A percentile compares a stretch with the other conserved stretches of the same genome.
phyloP scores from a whole-genome alignment of 2,888 invertebrate genomes.

The Tupiocoris notatus region DNA sequence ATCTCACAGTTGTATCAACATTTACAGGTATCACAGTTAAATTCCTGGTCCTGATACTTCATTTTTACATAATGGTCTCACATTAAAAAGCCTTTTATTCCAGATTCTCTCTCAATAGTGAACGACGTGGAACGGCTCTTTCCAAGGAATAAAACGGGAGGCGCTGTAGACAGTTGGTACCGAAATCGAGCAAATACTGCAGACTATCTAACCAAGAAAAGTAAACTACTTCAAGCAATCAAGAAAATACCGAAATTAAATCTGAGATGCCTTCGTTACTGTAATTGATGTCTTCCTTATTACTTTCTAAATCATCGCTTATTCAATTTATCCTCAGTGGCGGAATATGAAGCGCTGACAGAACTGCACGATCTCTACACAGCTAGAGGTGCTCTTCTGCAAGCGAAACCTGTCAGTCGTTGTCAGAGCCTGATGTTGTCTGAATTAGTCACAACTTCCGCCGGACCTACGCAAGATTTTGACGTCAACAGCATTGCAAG shows the following conservation, averaged over 20 bases:
- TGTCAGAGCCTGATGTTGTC: constrained; percentile 47
- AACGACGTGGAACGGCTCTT: constrained; percentile 68
- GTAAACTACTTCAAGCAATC: constrained; percentile 36
- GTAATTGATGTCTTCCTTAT: no score
- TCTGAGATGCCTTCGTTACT: no score
- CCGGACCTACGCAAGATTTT: constrained; percentile 51
- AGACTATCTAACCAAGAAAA: constrained; percentile 43
- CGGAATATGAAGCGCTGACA: constrained; percentile 71
- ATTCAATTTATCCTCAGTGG: constrained; percentile 34
- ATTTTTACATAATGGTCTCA: not conserved
- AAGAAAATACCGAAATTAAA: no score
- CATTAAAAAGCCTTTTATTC: not conserved
- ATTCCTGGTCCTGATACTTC: not conserved
- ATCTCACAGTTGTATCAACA: constrained; percentile 84
- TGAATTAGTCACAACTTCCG: constrained; percentile 32
- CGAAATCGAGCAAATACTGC: constrained; percentile 34
- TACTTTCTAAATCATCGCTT: no score
- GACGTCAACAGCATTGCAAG: constrained; percentile 78
- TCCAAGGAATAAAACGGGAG: constrained; percentile 52
- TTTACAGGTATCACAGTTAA: constrained; percentile 82
- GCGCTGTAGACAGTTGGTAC: constrained; percentile 39
- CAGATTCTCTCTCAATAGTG: constrained; percentile 58
- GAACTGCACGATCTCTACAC: constrained; percentile 78
- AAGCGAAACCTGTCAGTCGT: constrained; percentile 43
- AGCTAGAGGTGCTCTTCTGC: constrained; percentile 13